Percentiles rank a stretch among this genome's conserved stretches.
Evolutionary conservation across 1,140 invertebrate genomes (phyloP).

Genomic region (Bactericera cockerelli): DNA sequence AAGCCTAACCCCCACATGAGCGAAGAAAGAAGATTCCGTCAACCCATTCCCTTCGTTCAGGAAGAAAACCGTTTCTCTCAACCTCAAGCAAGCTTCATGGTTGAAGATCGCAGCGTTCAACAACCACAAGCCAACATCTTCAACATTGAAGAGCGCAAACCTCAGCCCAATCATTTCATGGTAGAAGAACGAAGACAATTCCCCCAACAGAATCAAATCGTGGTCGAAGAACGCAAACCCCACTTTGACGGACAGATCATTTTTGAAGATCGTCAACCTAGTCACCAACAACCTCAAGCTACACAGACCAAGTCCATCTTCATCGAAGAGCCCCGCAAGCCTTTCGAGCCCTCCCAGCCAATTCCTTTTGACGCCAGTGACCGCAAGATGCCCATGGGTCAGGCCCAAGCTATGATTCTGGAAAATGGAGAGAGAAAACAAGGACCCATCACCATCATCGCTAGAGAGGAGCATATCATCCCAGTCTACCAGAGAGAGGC

Average conservation of each 20-base stretch:
- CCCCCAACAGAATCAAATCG: not conserved
- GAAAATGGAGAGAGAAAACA: constrained; percentile 1
- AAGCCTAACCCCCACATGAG: not conserved
- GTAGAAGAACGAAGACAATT: not conserved
- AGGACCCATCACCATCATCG: constrained; percentile 20
- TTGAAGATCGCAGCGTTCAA: not conserved
- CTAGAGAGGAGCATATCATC: constrained; percentile 20
- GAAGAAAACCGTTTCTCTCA: not conserved
- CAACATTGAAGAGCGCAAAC: constrained; percentile 1
- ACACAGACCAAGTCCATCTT: not conserved
- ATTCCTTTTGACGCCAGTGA: not conserved
- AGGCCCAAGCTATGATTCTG: constrained; percentile 9
- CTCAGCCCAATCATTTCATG: not conserved
- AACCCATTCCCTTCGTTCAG: not conserved
- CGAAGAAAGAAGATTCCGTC: constrained; percentile 3
- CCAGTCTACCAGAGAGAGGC: constrained; percentile 17
- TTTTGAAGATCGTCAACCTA: not conserved
- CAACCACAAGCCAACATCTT: not conserved
- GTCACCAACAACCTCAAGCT: not conserved
- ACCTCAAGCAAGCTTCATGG: not conserved
- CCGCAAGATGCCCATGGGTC: constrained; percentile 14
- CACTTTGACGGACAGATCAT: not conserved
- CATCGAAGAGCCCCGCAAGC: not conserved
- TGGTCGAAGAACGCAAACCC: constrained; percentile 3
- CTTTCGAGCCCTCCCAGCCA: not conserved